Conservation (phyloP, 2,888 invertebrate species). For the Galeopsomyia nigrocyanea region DNA sequence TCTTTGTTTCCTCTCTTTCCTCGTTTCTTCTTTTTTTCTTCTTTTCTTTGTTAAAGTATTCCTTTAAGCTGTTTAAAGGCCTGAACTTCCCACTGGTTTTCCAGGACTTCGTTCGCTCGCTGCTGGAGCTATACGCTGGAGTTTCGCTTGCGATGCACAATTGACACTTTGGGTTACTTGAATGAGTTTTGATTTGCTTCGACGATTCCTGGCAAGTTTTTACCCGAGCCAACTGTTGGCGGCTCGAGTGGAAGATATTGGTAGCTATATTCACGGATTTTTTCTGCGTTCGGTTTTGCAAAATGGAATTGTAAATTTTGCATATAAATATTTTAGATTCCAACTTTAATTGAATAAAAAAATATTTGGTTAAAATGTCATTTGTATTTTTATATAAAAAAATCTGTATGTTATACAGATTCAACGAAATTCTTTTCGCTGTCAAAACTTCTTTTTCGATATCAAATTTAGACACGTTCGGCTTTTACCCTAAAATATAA, state of each 20-base stretch:
- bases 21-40: not conserved
- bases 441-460: too few relatives aligned
- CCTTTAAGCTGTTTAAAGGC: constrained; percentile 24
- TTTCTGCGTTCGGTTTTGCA: not conserved
- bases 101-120: too few relatives aligned
- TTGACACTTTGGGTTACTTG: constrained; percentile 30
- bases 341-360: too few relatives aligned
- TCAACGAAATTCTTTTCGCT: too few relatives aligned
- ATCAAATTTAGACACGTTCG: too few relatives aligned
- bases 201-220: constrained; percentile 19
- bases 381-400: too few relatives aligned
- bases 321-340: too few relatives aligned
- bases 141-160: constrained; percentile 25
- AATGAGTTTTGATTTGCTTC: constrained; percentile 31
- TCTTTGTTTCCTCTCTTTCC: constrained; percentile 1
- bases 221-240: not conserved
- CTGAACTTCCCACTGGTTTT: not conserved
- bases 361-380: too few relatives aligned
- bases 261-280: not conserved
- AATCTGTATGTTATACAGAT: too few relatives aligned
- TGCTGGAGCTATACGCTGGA: not conserved
- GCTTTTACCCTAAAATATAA: too few relatives aligned
- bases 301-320: too few relatives aligned
- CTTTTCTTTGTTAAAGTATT: constrained; percentile 23
- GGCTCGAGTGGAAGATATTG: too few relatives aligned